phyloP scores from a whole-genome alignment of 2,113 vertebrate species.

The Siniperca knerii region DNA sequence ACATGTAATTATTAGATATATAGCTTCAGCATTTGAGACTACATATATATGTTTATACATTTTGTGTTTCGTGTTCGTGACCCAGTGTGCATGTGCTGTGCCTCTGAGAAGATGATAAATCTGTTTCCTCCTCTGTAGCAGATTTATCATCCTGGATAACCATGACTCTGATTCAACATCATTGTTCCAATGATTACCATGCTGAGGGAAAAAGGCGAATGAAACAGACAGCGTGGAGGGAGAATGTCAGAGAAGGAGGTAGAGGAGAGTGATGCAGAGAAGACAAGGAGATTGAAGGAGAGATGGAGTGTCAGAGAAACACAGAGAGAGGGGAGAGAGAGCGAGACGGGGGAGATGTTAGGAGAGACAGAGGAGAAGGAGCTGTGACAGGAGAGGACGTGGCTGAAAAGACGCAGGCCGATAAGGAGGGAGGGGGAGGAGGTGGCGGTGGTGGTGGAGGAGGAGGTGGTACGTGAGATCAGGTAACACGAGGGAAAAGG shows the following conservation, averaged over 20 bases:
- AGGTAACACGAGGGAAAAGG: constrained; percentile 48
- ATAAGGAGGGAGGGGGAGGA: constrained; percentile 46
- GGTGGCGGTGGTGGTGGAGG: constrained; percentile 15
- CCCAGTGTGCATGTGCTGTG: constrained; percentile 51
- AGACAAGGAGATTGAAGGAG: constrained; percentile 42
- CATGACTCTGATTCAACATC: constrained; percentile 63
- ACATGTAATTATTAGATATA: neutral
- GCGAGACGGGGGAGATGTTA: neutral
- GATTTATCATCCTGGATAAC: constrained; percentile 64
- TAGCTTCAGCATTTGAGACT: neutral
- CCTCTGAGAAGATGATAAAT: constrained; percentile 56
- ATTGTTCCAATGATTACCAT: constrained; percentile 63
- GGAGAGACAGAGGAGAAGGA: constrained; percentile 49
- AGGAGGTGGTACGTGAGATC: constrained; percentile 55
- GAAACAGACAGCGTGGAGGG: constrained; percentile 27
- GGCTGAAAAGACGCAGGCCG: constrained; percentile 53
- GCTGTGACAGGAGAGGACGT: constrained; percentile 61
- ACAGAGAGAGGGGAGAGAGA: neutral
- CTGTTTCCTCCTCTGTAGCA: constrained; percentile 38
- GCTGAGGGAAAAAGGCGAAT: constrained; percentile 21
- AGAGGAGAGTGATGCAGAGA: constrained; percentile 37
- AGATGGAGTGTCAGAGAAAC: constrained; percentile 36
- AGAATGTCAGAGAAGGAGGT: constrained; percentile 36
- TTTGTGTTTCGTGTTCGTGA: constrained; percentile 42
- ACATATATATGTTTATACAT: constrained; percentile 5